Conservation (phyloP, 2,113 vertebrate genomes). For the Taxidea taxus region DNA sequence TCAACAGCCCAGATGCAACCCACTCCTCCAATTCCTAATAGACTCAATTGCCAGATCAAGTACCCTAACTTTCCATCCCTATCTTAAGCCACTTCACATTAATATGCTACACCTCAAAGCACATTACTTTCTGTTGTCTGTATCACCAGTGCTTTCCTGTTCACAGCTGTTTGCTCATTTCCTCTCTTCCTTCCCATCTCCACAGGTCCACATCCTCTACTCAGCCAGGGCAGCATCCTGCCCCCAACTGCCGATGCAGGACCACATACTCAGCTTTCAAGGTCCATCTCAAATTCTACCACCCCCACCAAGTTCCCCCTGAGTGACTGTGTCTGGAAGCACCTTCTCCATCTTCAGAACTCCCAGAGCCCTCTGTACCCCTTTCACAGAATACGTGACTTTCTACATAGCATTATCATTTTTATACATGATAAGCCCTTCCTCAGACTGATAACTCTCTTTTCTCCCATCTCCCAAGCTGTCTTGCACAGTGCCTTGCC, state of each 20-base stretch:
- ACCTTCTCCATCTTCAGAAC: not conserved
- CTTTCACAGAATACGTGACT: not conserved
- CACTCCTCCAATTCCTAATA: not conserved
- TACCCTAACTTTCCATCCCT: not conserved
- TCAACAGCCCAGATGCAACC: not conserved
- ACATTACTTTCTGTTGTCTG: not conserved
- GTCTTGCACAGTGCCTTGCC: not conserved
- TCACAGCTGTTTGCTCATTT: not conserved
- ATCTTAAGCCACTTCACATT: not conserved
- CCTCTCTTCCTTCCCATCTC: not conserved
- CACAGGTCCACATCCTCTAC: not conserved
- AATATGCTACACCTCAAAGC: not conserved
- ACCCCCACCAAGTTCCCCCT: not conserved
- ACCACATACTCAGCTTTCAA: not conserved
- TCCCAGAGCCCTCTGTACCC: not conserved
- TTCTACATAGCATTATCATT: not conserved
- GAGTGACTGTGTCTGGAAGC: not conserved
- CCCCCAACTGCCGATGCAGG: not conserved
- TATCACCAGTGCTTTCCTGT: not conserved
- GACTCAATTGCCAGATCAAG: not conserved
- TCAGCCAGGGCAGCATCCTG: not conserved
- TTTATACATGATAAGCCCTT: not conserved
- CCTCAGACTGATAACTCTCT: not conserved
- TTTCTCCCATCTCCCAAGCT: not conserved
- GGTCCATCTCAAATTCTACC: not conserved